Base-by-base conservation (phyloP, 2,888 invertebrate species). In the Drosophila mettleri region DNA sequence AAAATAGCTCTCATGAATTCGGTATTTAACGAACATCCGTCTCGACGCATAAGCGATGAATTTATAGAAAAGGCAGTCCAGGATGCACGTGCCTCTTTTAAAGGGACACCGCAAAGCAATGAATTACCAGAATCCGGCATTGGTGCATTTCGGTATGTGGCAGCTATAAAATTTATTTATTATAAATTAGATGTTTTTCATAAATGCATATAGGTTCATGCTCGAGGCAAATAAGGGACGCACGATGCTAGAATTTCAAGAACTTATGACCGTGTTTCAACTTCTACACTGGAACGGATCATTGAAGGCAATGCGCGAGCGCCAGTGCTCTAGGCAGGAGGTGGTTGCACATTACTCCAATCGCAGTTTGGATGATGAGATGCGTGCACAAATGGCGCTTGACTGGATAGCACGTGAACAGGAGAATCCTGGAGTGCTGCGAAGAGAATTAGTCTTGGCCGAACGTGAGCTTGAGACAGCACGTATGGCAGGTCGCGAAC, bases 1-100 rank as follows among this genome's bases (percentile, higher is more conserved):
- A 98, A 98, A 93, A 98, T 98, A 79, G 98, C 98, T 1, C 93
- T 98, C 18, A 98, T 98, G 98, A 98, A 98, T 93, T 98, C 98
- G 10, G 98, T 98, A 52, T 98, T 98, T 93, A 98, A 98, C 91
- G 98, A 98, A 89, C 98, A 98, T 92, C 98, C 98, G 41, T 97
- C 97, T 2, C 93, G 98, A 63, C 95, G 96, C 81, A 98, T 98
- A 86, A 97, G 97, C 6, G 98, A 98, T 90, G 97, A 97, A 89
- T 98, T 98, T 91, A 98, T 98, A 59, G 97, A 97, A 91, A 97
- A 97, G 92, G 98, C 98, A 34, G 97, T 98, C 34, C 94, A 96
- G 18, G 98, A 98, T 92, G 98, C 98, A n/a, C 94, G 97, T 49
- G 95, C 96, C 33, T 97, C 97, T 43, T 97, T 97, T 91, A 96